Evolutionary conservation across 2,113 vertebrate species (phyloP).

Genomic region (Anoura caudifer): DNA sequence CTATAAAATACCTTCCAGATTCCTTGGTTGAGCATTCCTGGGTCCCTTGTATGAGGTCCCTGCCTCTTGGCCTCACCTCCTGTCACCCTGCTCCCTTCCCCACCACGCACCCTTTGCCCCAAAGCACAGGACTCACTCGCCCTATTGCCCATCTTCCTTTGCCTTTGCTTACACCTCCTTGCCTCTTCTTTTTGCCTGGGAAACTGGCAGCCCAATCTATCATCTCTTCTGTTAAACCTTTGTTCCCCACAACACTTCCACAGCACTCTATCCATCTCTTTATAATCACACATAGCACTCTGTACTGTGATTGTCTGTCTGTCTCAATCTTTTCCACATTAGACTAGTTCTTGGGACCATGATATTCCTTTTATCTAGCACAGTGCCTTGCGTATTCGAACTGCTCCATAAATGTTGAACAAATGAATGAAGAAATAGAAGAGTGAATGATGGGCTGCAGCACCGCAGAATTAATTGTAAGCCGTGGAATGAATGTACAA

Average conservation of each 20-base stretch:
- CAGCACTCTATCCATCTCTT: accelerated
- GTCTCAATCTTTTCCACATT: not conserved
- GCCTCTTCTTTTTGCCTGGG: not conserved
- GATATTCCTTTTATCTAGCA: not conserved
- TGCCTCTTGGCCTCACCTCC: not conserved
- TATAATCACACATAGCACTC: not conserved
- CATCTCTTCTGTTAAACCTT: not conserved
- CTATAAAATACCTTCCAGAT: not conserved
- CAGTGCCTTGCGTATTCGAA: not conserved
- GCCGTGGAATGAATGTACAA: not conserved
- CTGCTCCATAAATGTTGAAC: not conserved
- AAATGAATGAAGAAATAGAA: not conserved
- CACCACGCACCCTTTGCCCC: not conserved
- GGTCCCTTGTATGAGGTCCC: not conserved
- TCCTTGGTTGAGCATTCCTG: not conserved
- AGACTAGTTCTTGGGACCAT: not conserved
- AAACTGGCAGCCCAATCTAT: not conserved
- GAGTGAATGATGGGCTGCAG: not conserved
- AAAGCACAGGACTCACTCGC: not conserved
- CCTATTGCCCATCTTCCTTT: not conserved
- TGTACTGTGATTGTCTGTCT: not conserved
- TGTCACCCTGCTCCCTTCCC: not conserved
- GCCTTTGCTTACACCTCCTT: not conserved
- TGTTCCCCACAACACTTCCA: not conserved
- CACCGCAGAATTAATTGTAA: not conserved